A percentile compares a stretch with the other conserved stretches of the same genome.
phyloP scores from a whole-genome alignment of 2,797 vertebrate genomes.

The Podarcis lilfordi region DNA sequence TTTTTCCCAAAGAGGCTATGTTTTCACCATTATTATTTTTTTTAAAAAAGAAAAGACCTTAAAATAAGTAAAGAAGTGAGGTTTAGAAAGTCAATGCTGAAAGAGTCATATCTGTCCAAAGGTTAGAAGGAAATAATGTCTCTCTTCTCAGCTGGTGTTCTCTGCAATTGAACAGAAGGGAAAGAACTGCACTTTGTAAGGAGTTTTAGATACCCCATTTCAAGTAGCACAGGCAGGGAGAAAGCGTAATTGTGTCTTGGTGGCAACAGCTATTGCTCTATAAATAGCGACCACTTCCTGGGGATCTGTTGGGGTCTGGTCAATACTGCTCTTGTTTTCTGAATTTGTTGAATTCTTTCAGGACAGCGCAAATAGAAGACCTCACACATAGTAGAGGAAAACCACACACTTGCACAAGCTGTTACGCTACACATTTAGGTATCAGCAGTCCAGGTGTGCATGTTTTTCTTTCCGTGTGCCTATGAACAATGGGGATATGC shows the following conservation, averaged over 20 bases:
- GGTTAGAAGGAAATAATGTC: not conserved
- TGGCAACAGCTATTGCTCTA: not conserved
- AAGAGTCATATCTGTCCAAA: not conserved
- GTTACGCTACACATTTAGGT: not conserved
- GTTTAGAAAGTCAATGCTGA: slow-evolving; percentile 1
- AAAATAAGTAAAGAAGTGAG: not conserved
- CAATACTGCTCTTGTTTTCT: slow-evolving; percentile 7
- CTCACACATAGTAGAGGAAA: not conserved
- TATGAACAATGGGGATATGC: not conserved
- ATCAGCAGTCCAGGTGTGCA: not conserved
- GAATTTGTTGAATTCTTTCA: slow-evolving; percentile 18
- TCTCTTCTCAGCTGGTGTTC: not conserved
- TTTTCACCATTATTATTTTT: not conserved
- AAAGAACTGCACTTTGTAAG: not conserved
- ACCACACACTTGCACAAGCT: not conserved
- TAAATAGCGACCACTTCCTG: slow-evolving; percentile 7
- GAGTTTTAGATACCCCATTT: not conserved
- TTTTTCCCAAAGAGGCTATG: slow-evolving; percentile 24
- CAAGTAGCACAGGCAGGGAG: not conserved
- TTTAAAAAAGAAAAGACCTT: not conserved
- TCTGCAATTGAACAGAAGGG: not conserved
- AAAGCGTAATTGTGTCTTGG: not conserved
- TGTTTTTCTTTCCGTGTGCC: not conserved
- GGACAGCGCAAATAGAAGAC: slow-evolving; percentile 27
- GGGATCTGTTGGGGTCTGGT: slow-evolving; percentile 14